Conservation (phyloP, 2,113 vertebrate species). For the Coracopsis vasa region DNA sequence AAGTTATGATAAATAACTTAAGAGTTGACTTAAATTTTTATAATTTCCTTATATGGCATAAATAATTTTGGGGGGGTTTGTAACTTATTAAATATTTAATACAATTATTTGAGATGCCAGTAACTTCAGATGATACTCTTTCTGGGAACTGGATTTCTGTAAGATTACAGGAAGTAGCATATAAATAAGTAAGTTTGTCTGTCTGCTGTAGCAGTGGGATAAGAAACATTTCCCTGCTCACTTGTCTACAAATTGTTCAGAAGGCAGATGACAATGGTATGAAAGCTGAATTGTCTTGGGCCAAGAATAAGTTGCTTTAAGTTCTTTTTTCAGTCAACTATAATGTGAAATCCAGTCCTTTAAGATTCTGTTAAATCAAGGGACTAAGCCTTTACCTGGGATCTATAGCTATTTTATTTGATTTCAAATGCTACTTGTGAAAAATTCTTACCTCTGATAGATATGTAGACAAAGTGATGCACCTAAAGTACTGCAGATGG, state of each 20-base stretch:
- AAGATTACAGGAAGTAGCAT: not conserved
- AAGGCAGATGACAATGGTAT: not conserved
- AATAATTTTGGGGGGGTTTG: not conserved
- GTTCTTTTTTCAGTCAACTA: not conserved
- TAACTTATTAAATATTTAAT: not conserved
- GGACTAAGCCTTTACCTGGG: not conserved
- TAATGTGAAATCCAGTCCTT: not conserved
- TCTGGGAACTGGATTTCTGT: not conserved
- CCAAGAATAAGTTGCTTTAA: not conserved
- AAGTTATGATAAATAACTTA: not conserved
- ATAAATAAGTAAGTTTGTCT: fast-evolving
- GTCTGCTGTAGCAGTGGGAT: fast-evolving
- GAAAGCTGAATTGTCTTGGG: not conserved
- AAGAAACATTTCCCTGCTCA: not conserved
- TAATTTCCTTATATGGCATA: not conserved
- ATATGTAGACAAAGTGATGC: not conserved
- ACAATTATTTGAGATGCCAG: not conserved
- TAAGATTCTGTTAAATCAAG: not conserved
- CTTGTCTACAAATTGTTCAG: fast-evolving
- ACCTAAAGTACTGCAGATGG: not conserved
- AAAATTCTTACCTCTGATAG: not conserved
- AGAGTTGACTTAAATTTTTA: not conserved
- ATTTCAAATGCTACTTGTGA: not conserved
- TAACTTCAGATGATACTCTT: not conserved
- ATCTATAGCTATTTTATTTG: not conserved